Percentiles rank a stretch among this genome's conserved stretches.
phyloP scores from a whole-genome alignment of 1,140 invertebrate genomes.

The Lepidotrigona ventralis region DNA sequence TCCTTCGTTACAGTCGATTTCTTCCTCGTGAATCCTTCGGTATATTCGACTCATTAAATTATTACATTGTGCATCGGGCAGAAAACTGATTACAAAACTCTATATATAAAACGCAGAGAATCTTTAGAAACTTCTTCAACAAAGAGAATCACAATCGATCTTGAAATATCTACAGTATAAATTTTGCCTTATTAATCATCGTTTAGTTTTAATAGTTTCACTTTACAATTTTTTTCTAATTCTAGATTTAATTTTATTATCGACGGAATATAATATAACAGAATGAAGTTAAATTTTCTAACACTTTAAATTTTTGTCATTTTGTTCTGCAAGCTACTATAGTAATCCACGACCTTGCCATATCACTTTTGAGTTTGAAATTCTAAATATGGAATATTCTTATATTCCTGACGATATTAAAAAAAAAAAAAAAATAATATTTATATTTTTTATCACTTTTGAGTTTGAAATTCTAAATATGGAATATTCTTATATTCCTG shows the following conservation, averaged over 20 bases:
- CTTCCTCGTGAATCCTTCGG: not conserved
- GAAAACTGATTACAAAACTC: not conserved
- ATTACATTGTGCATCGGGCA: not conserved
- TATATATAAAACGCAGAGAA: not conserved
- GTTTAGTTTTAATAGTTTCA: too few species aligned
- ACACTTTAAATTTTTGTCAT: not conserved
- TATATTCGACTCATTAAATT: not conserved
- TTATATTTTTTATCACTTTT: too few species aligned
- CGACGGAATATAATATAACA: too few species aligned
- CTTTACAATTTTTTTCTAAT: too few species aligned
- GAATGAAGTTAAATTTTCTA: not conserved
- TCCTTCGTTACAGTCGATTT: not conserved
- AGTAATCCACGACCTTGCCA: too few species aligned
- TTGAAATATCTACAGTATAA: not conserved
- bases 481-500: not conserved
- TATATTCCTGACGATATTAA: not conserved
- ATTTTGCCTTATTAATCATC: not conserved
- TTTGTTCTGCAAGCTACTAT: too few species aligned
- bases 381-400: too few species aligned
- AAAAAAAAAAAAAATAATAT: not conserved
- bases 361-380: too few species aligned
- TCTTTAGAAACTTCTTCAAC: too few species aligned
- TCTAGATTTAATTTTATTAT: too few species aligned
- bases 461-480: too few species aligned
- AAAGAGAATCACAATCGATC: not conserved